A percentile compares a stretch with the other conserved stretches of the same genome.
Evolutionary conservation across 2,113 vertebrate species (phyloP).

Genomic region (Mionectes macconnelli): DNA sequence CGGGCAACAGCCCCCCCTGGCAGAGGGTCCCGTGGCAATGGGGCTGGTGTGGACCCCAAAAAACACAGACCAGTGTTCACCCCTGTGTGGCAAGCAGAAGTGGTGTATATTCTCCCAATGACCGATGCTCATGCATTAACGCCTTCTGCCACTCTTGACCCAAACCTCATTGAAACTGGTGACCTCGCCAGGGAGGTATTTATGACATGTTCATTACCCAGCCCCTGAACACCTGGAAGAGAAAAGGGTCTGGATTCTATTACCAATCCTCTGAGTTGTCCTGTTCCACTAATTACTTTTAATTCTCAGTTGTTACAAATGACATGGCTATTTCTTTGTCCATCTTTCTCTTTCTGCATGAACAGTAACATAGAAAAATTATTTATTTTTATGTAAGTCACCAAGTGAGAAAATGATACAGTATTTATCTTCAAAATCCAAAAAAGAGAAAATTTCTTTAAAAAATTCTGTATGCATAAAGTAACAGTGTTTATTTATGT

Average conservation of each 20-base stretch:
- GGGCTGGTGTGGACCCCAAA: not conserved
- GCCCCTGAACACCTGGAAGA: slow-evolving; percentile 38
- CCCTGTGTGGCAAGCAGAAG: not conserved
- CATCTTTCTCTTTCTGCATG: not conserved
- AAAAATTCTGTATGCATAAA: not conserved
- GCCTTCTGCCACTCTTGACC: not conserved
- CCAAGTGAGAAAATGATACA: not conserved
- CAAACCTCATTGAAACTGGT: not conserved
- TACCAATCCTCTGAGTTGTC: not conserved
- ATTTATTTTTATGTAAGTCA: not conserved
- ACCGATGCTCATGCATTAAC: not conserved
- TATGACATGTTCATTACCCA: slow-evolving; percentile 45
- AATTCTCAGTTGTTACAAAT: not conserved
- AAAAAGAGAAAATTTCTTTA: not conserved
- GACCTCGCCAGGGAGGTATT: slow-evolving; percentile 44
- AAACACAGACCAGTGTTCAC: accelerated
- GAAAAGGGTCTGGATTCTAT: slow-evolving; percentile 42
- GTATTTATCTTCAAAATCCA: not conserved
- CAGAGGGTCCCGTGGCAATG: not conserved
- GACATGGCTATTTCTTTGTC: not conserved
- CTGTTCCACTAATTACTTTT: slow-evolving; percentile 24
- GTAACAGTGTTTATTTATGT: not conserved
- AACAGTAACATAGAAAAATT: not conserved
- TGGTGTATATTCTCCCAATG: not conserved
- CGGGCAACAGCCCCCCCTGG: not conserved